Evolutionary conservation across 2,888 invertebrate species (phyloP).

Genomic region (Melieria crassipennis): DNA sequence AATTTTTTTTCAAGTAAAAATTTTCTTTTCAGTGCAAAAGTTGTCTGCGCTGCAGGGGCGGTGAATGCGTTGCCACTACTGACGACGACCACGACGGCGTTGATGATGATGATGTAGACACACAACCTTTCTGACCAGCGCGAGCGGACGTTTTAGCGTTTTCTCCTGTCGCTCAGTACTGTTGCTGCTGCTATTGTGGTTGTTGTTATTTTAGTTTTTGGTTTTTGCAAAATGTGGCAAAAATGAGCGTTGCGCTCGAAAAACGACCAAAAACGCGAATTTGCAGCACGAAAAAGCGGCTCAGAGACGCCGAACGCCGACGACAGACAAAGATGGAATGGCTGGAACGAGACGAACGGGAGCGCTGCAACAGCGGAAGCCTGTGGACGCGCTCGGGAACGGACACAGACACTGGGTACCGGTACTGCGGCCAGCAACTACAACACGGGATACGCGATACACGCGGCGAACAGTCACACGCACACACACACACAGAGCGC

Average conservation of each 20-base stretch:
- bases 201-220: constrained; percentile 18
- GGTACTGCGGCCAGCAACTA: neutral
- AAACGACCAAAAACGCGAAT: constrained; percentile 16
- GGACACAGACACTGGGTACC: too few relatives aligned
- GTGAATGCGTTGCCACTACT: constrained; percentile 18
- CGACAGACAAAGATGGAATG: neutral
- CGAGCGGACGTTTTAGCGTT: constrained; percentile 16
- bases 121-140: neutral
- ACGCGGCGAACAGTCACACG: too few relatives aligned
- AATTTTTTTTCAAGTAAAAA: too few relatives aligned
- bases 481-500: too few relatives aligned
- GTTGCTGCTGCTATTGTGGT: constrained; percentile 19
- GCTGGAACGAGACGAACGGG: too few relatives aligned
- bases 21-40: neutral
- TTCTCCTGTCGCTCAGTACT: constrained; percentile 21
- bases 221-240: constrained; percentile 28
- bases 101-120: neutral
- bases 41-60: constrained; percentile 13
- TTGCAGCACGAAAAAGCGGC: constrained; percentile 4
- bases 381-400: too few relatives aligned
- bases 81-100: constrained; percentile 11
- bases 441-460: neutral
- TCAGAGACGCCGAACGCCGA: neutral
- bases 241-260: constrained; percentile 14
- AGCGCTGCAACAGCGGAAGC: too few relatives aligned